Percentiles rank a stretch among this genome's conserved stretches.
Evolutionary conservation across 2,113 vertebrate species (phyloP).

Genomic region (Petrocephalus zakoni): DNA sequence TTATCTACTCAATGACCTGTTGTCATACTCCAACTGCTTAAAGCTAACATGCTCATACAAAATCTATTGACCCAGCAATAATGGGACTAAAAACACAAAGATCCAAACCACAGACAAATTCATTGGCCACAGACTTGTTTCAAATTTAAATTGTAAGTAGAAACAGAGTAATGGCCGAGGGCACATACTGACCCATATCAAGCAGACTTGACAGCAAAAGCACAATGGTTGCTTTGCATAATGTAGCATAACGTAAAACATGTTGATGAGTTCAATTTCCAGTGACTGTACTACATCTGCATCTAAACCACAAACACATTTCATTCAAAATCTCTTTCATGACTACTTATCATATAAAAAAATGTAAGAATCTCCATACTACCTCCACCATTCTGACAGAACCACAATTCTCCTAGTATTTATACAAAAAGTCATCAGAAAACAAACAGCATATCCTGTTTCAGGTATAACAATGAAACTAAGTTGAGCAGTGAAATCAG

Average conservation of each 20-base stretch:
- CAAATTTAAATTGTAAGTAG: not conserved
- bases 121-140: not conserved
- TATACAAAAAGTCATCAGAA: not conserved
- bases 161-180: not conserved
- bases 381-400: not conserved
- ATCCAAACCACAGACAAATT: not conserved
- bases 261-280: not conserved
- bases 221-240: not conserved
- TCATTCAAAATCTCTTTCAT: not conserved
- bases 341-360: not conserved
- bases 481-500: not conserved
- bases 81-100: not conserved
- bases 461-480: not conserved
- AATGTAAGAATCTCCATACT: not conserved
- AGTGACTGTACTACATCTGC: not conserved
- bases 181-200: not conserved
- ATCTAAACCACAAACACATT: not conserved
- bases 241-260: not conserved
- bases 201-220: not conserved
- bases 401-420: not conserved
- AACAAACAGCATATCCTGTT: not conserved
- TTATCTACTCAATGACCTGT: not conserved
- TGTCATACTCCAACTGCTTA: not conserved
- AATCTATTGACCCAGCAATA: not conserved
- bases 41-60: not conserved